Evolutionary conservation across 1,140 invertebrate genomes (phyloP).

Genomic region (Drosophila nigromelanica): DNA sequence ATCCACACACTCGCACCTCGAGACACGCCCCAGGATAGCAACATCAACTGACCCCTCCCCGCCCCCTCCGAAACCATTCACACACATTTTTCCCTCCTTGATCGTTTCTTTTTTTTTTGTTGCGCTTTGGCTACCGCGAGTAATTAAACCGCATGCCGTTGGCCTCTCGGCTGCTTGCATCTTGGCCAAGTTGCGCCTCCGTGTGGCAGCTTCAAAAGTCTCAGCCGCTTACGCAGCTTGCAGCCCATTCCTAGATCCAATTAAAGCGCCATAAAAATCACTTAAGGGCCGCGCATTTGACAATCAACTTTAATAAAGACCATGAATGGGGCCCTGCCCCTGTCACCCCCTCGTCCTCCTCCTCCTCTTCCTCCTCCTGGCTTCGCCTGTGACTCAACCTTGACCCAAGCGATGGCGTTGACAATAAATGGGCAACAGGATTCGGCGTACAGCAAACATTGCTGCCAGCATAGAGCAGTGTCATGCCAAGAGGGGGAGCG

Average conservation of each 20-base stretch:
- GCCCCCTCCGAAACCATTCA: too few relatives aligned
- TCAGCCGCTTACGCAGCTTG: constrained; percentile 19
- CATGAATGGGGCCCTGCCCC: constrained; percentile 33
- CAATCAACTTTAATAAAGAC: constrained; percentile 80
- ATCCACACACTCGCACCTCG: constrained; percentile 28
- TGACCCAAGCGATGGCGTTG: constrained; percentile 54
- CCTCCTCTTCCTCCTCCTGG: background rate
- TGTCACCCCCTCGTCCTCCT: background rate
- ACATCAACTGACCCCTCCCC: background rate
- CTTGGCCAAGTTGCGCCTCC: constrained; percentile 14
- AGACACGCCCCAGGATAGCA: constrained; percentile 29
- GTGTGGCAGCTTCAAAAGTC: constrained; percentile 55
- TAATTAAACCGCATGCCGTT: constrained; percentile 75
- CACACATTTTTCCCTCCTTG: background rate
- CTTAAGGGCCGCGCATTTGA: constrained; percentile 73
- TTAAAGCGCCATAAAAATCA: constrained; percentile 80
- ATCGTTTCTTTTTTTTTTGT: constrained; percentile 19
- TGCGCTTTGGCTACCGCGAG: constrained; percentile 59
- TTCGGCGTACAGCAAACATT: constrained; percentile 55
- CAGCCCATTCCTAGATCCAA: constrained; percentile 49
- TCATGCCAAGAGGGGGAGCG: constrained; percentile 7
- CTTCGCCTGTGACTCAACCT: constrained; percentile 53
- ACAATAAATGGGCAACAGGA: constrained; percentile 48
- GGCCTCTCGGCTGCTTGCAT: background rate
- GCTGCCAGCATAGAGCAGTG: constrained; percentile 25